Percentiles rank a stretch among this genome's conserved stretches.
Conservation (phyloP, 35 echinoderm and acorn worm species). For the Anneissia japonica region DNA sequence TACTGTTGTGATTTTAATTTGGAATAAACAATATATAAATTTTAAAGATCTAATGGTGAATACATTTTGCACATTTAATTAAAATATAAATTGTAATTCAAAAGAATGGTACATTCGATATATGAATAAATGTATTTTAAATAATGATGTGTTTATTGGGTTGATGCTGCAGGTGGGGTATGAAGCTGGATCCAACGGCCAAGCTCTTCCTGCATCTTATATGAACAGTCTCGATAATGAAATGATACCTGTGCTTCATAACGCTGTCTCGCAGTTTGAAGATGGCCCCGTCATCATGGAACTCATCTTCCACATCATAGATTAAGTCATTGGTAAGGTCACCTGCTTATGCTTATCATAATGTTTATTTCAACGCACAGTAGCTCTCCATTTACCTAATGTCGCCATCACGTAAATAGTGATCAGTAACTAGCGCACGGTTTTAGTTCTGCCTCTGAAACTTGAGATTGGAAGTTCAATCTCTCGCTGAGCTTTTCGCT, state of each 20-base stretch:
- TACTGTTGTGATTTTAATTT: background rate
- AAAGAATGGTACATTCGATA: background rate
- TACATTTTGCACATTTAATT: too few species aligned
- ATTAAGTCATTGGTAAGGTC: slow-evolving; percentile 34
- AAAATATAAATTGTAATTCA: background rate
- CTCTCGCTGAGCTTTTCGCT: too few species aligned
- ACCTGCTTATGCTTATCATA: too few species aligned
- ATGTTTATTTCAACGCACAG: too few species aligned
- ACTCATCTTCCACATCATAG: slow-evolving; percentile 90
- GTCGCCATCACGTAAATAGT: too few species aligned
- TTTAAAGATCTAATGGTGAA: background rate
- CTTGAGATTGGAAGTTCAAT: too few species aligned
- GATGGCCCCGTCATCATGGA: slow-evolving; percentile 84
- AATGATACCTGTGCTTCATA: slow-evolving; percentile 90
- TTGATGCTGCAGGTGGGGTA: slow-evolving; percentile 72
- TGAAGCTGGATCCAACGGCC: slow-evolving; percentile 71
- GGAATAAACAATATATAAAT: background rate
- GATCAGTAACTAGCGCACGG: too few species aligned
- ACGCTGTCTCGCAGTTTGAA: slow-evolving; percentile 84
- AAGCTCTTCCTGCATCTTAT: slow-evolving; percentile 67
- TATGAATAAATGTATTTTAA: background rate
- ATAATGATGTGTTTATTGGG: background rate
- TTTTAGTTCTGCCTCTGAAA: too few species aligned
- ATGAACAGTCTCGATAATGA: slow-evolving; percentile 94
- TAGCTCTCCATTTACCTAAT: too few species aligned